Evolutionary conservation across 2,888 invertebrate species (phyloP), one percentile per base, ranked within the genome.

Genomic region (Agrochola litura): DNA sequence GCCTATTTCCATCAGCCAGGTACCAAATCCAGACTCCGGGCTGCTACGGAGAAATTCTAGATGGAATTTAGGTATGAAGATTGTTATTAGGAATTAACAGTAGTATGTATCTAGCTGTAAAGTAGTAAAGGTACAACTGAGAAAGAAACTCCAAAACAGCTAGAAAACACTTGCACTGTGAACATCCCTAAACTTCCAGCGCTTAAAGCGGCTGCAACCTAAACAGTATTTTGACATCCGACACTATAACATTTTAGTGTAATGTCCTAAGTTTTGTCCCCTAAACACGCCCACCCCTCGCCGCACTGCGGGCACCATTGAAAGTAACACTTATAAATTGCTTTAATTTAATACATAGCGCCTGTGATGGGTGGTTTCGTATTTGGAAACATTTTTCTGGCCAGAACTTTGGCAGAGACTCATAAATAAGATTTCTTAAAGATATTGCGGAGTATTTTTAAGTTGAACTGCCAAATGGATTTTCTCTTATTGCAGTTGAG

Each of bases 341-440:
- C 94, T 94, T 94, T 95, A 94, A 95, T 95, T 95, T 95, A 95
- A 95, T 94, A 95, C 88, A 93, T 93, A 83, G 89, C 89, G 85
- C 86, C 82, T 84, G 83, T 85, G 87, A 87, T 76, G 90, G 90
- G 89, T 81, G 86, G 84, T 81, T 89, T 86, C 85, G 85, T 88
- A 89, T 89, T 89, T 76, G 84, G 85, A 89, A 89, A 88, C 87
- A 92, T 92, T 92, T 92, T 92, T 92, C 91, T 88, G 76, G 82
- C 85, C 80, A 80, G 85, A 88, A 85, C 81, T 90, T 91, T 89
- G 88, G 85, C 88, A 90, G 79, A 77, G 75, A 78, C 70, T 85
- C 87, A 91, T 91, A 91, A 92, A 92, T 92, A 89, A 88, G 78
- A 79, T 85, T 76, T 79, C 60, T 76, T 81, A n/a, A n/a, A 66